Evolutionary conservation across 2,113 vertebrate genomes (phyloP).

Genomic region (Danionella cerebrum): DNA sequence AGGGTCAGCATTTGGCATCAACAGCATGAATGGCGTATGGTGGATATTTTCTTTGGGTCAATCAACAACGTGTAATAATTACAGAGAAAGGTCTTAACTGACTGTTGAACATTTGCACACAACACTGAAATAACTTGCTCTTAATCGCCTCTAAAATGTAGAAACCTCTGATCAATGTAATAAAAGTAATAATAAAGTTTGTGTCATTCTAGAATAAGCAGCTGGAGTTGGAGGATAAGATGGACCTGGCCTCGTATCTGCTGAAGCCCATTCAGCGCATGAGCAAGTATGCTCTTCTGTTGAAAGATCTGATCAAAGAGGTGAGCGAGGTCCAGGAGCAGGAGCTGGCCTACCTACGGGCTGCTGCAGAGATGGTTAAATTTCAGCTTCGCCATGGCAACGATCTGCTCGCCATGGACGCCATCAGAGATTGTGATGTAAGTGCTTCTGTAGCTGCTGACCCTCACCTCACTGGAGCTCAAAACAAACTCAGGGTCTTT

Average conservation of each 20-base stretch:
- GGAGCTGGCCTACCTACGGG: conserved; percentile 78
- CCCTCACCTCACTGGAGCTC: neutral
- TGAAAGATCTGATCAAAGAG: conserved; percentile 90
- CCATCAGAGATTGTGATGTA: conserved; percentile 90
- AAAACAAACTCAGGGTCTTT: neutral
- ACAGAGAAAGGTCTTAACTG: no score
- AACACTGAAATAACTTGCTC: no score
- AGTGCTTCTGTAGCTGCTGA: conserved; percentile 30
- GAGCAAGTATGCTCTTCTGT: conserved; percentile 89
- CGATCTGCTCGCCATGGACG: conserved; percentile 94
- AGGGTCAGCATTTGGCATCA: no score
- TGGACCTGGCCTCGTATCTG: conserved; percentile 92
- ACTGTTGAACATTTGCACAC: no score
- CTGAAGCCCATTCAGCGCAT: conserved; percentile 95
- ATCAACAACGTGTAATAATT: no score
- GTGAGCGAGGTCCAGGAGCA: conserved; percentile 76
- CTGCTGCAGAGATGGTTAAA: conserved; percentile 85
- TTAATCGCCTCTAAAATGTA: no score
- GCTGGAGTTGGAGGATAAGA: conserved; percentile 82
- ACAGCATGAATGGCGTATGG: no score
- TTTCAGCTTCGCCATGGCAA: conserved; percentile 95
- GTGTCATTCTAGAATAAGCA: conserved; percentile 75
- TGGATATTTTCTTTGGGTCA: no score
- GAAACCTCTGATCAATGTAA: no score
- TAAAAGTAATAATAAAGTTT: no score